A percentile compares a stretch with the other conserved stretches of the same genome.
Conservation (phyloP, 2,797 vertebrate genomes). For the Microchirus variegatus region DNA sequence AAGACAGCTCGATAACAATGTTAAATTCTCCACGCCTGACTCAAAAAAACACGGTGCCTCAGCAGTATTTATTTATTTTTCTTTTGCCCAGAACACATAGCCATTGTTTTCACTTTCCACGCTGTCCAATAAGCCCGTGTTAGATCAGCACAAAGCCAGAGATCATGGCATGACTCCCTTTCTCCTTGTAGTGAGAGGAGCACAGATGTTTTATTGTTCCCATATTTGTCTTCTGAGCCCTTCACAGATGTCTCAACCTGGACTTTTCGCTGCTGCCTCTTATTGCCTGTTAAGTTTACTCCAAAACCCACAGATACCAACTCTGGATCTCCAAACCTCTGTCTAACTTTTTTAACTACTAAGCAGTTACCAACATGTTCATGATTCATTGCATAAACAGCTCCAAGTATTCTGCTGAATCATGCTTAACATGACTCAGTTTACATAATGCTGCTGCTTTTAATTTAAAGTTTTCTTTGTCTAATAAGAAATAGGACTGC, state of each 20-base stretch:
- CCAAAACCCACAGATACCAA: slow-evolving; percentile 27
- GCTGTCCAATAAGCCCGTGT: slow-evolving; percentile 34
- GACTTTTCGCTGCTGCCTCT: slow-evolving; percentile 22
- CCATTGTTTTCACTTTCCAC: slow-evolving; percentile 63
- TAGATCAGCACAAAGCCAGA: slow-evolving; percentile 45
- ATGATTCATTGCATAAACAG: too few species aligned
- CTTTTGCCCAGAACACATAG: slow-evolving; percentile 50
- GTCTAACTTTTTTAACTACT: too few species aligned
- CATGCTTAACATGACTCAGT: too few species aligned
- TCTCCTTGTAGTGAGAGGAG: slow-evolving; percentile 43
- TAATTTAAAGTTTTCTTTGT: too few species aligned
- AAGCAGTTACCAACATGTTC: too few species aligned
- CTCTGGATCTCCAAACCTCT: slow-evolving; percentile 11
- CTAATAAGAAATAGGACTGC: too few species aligned
- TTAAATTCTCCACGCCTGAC: slow-evolving; percentile 27
- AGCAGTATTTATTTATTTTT: slow-evolving; percentile 3
- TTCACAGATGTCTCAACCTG: slow-evolving; percentile 56
- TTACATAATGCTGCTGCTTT: too few species aligned
- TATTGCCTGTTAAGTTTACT: slow-evolving; percentile 30
- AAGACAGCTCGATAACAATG: slow-evolving; percentile 66
- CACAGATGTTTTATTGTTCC: slow-evolving; percentile 55
- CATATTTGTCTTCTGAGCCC: slow-evolving; percentile 48
- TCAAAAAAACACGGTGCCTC: slow-evolving; percentile 54
- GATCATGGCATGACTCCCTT: slow-evolving; percentile 38
- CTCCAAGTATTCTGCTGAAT: too few species aligned